A percentile compares a stretch with the other conserved stretches of the same genome.
These are phyloP conservation scores for Crocuta crocuta DNA, from an alignment of 2,113 vertebrate species.

Conservation along the genomic window DNA sequence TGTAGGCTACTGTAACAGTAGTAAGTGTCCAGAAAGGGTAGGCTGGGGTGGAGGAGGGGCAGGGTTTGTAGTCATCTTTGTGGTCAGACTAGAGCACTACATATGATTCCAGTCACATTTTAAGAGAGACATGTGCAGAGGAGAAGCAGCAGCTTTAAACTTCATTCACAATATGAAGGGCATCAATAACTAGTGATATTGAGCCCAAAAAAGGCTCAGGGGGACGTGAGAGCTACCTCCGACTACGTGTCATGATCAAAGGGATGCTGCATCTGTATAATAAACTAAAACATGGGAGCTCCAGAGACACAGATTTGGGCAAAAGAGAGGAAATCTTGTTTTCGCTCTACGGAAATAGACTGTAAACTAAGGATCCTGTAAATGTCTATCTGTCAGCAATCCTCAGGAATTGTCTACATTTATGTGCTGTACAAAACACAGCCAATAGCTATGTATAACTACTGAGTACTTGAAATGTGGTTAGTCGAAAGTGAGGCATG, in stretches of 20 bases:
- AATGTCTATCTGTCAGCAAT: background rate
- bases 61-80: background rate
- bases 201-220: background rate
- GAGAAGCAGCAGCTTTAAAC: constrained; percentile 6
- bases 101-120: background rate
- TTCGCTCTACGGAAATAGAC: background rate
- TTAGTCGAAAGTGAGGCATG: background rate
- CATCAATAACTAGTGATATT: background rate
- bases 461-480: background rate
- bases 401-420: too few relatives aligned
- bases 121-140: background rate
- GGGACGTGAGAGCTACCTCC: background rate
- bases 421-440: fast-evolving
- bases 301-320: background rate
- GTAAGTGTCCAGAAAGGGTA: background rate
- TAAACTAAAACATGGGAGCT: background rate
- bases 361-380: background rate
- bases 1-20: background rate
- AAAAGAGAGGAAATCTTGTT: background rate
- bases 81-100: background rate
- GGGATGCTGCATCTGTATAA: background rate
- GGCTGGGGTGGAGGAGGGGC: fast-evolving
- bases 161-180: background rate
- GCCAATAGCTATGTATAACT: background rate
- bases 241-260: background rate